Evolutionary conservation across 2,113 vertebrate species (phyloP).

Genomic region (Perccottus glenii): DNA sequence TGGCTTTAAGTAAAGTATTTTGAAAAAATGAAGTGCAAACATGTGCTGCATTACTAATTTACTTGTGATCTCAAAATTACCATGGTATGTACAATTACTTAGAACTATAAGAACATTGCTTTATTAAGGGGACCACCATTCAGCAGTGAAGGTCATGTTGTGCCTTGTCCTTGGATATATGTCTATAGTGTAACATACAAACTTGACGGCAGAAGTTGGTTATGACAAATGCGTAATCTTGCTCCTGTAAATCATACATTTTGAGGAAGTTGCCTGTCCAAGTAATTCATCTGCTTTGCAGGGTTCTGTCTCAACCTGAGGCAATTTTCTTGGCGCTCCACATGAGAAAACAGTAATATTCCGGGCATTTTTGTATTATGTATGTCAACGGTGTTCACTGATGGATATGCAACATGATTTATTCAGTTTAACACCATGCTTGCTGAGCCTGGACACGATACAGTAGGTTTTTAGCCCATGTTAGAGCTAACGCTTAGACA

Average conservation of each 20-base stretch:
- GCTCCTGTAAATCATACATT: constrained; percentile 9
- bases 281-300: constrained; percentile 12
- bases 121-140: no score
- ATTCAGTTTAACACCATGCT: constrained; percentile 41
- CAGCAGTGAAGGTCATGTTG: no score
- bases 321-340: constrained; percentile 36
- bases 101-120: no score
- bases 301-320: constrained; percentile 19
- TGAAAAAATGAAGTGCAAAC: no score
- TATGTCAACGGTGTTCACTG: constrained; percentile 43
- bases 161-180: no score
- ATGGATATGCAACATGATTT: constrained; percentile 54
- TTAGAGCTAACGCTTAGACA: constrained; percentile 22
- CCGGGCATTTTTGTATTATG: constrained; percentile 28
- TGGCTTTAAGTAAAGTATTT: no score
- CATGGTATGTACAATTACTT: no score
- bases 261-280: constrained; percentile 15
- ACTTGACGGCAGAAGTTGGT: no score
- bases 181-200: no score
- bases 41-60: no score
- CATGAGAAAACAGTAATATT: constrained; percentile 43
- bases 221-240: not conserved
- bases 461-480: constrained; percentile 27
- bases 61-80: no score
- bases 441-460: constrained; percentile 42